Evolutionary conservation across 2,113 vertebrate species (phyloP).

Genomic region (Gymnorhina tibicen): DNA sequence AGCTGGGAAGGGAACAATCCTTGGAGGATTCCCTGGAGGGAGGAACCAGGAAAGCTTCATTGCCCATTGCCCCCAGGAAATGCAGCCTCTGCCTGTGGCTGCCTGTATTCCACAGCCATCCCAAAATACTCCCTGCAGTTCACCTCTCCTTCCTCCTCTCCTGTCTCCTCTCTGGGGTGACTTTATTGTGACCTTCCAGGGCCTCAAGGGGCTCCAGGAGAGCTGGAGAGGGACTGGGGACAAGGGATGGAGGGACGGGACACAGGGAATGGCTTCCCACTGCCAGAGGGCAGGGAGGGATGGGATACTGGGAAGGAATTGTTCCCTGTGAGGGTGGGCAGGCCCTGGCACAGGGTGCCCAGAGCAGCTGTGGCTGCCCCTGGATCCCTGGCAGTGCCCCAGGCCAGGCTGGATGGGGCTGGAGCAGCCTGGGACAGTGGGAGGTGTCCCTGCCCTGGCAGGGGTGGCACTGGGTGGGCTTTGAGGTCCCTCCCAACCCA

Average conservation of each 20-base stretch:
- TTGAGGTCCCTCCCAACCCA: no score
- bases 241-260: neutral
- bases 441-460: neutral
- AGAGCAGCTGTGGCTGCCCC: neutral
- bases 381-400: neutral
- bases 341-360: neutral
- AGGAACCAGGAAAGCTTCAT: neutral
- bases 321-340: accelerated
- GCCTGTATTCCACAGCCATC: neutral
- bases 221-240: neutral
- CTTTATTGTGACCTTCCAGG: neutral
- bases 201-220: neutral
- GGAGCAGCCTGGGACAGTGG: neutral
- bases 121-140: neutral
- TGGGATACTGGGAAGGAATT: neutral
- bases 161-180: neutral
- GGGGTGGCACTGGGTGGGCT: accelerated
- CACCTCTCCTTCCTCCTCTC: neutral
- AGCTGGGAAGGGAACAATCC: neutral
- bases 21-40: neutral
- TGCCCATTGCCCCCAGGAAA: neutral
- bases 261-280: neutral
- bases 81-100: neutral
- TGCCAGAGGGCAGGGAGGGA: neutral
- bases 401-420: neutral